These are phyloP conservation scores for Linepithema humile DNA, from an alignment of 1,140 invertebrate genomes.

Conservation along the genomic window DNA sequence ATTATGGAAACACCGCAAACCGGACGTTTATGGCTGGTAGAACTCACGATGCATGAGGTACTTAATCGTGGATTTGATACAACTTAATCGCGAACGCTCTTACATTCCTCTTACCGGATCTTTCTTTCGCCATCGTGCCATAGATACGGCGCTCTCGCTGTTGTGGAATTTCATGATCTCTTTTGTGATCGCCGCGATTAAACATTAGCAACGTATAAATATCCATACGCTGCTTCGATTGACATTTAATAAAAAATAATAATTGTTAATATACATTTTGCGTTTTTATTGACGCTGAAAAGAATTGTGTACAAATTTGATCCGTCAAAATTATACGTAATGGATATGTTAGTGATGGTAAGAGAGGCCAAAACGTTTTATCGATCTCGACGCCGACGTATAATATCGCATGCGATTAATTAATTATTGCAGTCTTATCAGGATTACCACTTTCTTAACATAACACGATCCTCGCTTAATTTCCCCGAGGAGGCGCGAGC, in stretches of 20 bases:
- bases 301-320: not conserved
- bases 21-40: conserved; percentile 75
- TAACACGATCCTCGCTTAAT: conserved; percentile 38
- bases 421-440: conserved; percentile 17
- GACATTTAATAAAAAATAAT: not conserved
- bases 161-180: conserved; percentile 61
- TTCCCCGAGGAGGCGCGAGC: conserved; percentile 52
- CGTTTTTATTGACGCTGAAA: not conserved
- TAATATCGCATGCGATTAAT: conserved; percentile 25
- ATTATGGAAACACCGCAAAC: conserved; percentile 76
- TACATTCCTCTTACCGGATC: conserved; percentile 59
- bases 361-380: not conserved
- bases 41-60: conserved; percentile 72
- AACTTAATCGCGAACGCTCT: conserved; percentile 78
- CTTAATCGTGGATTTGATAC: conserved; percentile 79
- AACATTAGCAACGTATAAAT: not conserved
- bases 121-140: conserved; percentile 36
- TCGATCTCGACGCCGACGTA: not conserved
- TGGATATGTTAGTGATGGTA: not conserved
- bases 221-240: not conserved
- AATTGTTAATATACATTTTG: not conserved
- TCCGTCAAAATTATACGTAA: not conserved
- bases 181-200: too few relatives aligned
- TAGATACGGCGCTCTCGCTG: conserved; percentile 59
- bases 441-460: conserved; percentile 28